These are phyloP conservation scores for Xenentodon cancila DNA, from an alignment of 2,797 vertebrate genomes.

Conservation along the genomic window DNA sequence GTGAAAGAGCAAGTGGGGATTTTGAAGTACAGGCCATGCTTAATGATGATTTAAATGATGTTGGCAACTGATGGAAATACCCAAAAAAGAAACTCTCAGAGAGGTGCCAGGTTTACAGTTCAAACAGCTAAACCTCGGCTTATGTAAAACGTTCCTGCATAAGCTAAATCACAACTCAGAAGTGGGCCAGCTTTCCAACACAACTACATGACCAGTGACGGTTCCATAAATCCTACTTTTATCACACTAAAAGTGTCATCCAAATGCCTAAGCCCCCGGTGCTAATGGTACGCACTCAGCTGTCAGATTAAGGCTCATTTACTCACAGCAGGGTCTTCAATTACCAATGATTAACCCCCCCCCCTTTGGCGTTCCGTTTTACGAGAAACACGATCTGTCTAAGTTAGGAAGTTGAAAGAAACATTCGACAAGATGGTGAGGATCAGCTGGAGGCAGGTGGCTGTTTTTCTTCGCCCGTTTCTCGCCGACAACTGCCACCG, in stretches of 20 bases:
- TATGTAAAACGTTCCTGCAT: conserved; percentile 39
- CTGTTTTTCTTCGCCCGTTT: conserved; percentile 9
- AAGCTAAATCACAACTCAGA: conserved; percentile 25
- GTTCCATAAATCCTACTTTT: conserved; percentile 54
- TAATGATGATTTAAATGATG: too few relatives aligned
- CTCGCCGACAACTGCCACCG: background rate
- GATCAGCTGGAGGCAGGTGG: background rate
- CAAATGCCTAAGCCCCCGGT: conserved; percentile 53
- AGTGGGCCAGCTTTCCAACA: background rate
- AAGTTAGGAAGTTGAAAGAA: conserved; percentile 50
- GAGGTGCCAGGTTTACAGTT: too few relatives aligned
- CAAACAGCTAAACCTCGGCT: background rate
- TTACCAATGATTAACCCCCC: conserved; percentile 81
- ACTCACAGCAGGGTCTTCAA: conserved; percentile 79
- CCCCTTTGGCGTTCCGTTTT: conserved; percentile 63
- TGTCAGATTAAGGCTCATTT: conserved; percentile 83
- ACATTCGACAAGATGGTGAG: background rate
- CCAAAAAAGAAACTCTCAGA: too few relatives aligned
- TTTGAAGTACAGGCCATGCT: too few relatives aligned
- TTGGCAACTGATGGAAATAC: too few relatives aligned
- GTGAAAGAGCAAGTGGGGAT: too few relatives aligned
- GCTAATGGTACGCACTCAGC: conserved; percentile 70
- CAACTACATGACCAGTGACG: conserved; percentile 14
- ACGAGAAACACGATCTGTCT: conserved; percentile 49
- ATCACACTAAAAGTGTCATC: conserved; percentile 47